Evolutionary conservation across 2,888 invertebrate genomes (phyloP).

Genomic region (Cistogaster globosa): DNA sequence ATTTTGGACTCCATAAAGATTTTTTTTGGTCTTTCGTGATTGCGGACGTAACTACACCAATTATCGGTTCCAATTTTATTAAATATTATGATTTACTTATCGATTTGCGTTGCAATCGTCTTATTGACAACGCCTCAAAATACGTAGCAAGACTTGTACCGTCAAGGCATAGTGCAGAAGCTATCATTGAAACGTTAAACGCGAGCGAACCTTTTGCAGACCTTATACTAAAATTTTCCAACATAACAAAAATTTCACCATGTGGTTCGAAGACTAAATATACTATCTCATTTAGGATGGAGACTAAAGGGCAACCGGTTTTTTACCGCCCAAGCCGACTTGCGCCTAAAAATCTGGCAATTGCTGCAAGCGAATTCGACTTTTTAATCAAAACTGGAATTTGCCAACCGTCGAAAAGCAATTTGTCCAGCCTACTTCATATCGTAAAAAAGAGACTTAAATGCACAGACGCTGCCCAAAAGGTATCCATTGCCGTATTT

Average conservation of each 20-base stretch:
- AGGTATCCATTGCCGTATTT: background rate
- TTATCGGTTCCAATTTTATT: background rate
- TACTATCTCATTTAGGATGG: no score
- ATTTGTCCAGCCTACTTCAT: background rate
- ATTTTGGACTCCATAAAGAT: no score
- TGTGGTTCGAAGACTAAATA: no score
- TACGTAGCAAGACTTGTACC: background rate
- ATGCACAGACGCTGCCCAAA: background rate
- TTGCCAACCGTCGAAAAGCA: background rate
- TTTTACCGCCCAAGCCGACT: no score
- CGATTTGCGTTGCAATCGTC: background rate
- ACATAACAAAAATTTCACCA: no score
- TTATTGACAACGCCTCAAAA: no score
- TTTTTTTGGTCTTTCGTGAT: no score
- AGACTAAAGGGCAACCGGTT: no score
- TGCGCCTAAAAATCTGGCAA: background rate
- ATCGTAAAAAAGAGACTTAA: background rate
- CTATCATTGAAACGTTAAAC: background rate
- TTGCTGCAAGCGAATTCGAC: background rate
- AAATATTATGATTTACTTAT: no score
- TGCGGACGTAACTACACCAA: slow-evolving; percentile 2
- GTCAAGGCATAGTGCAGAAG: background rate
- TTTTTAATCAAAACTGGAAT: no score
- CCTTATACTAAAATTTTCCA: background rate
- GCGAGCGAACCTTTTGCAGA: background rate